Percentiles rank a stretch among this genome's conserved stretches.
phyloP scores from a whole-genome alignment of 2,113 vertebrate genomes.

The Reinhardtius hippoglossoides region DNA sequence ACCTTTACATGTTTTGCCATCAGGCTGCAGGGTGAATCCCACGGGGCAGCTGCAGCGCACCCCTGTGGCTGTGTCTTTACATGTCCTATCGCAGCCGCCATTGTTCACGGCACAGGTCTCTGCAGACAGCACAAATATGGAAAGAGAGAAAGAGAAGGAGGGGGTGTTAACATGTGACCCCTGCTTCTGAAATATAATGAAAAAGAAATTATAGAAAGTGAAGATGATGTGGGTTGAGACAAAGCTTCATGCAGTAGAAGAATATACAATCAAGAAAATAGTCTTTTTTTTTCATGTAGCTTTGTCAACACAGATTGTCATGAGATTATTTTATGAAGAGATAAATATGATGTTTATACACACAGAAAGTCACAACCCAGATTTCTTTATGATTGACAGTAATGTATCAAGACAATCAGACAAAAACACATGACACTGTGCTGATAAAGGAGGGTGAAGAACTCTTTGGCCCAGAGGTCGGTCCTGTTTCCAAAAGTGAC shows the following conservation, averaged over 20 bases:
- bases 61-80: constrained; percentile 96
- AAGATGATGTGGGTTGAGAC: constrained; percentile 38
- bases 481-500: constrained; percentile 58
- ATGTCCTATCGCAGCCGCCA: constrained; percentile 95
- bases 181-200: constrained; percentile 2
- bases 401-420: constrained; percentile 15
- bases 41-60: constrained; percentile 97
- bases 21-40: constrained; percentile 95
- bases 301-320: constrained; percentile 46
- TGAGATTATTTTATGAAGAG: neutral
- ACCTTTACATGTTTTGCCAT: constrained; percentile 99
- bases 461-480: constrained; percentile 45
- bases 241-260: constrained; percentile 61
- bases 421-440: constrained; percentile 32
- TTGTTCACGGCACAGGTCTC: constrained; percentile 99
- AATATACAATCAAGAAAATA: constrained; percentile 34
- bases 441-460: constrained; percentile 43
- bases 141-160: constrained; percentile 26
- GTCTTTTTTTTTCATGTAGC: constrained; percentile 39
- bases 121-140: constrained; percentile 71
- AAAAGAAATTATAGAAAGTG: constrained; percentile 23
- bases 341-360: constrained; percentile 6
- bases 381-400: neutral
- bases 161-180: constrained; percentile 24
- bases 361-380: constrained; percentile 19